Base-by-base conservation (phyloP, 2,888 invertebrate genomes). In the Pollenia labialis region DNA sequence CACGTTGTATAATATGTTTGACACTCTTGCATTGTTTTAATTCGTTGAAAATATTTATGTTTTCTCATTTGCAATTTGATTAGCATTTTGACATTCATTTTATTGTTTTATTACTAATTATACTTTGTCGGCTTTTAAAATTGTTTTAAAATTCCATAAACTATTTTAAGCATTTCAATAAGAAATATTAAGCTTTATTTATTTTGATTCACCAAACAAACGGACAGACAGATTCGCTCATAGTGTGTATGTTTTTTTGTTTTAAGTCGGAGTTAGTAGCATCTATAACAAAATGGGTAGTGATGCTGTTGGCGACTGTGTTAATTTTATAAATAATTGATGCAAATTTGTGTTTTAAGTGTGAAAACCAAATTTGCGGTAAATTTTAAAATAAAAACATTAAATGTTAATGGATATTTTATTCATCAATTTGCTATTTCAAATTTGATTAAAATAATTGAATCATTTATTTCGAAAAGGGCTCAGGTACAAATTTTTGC, bases 41-140 rank as follows among this genome's bases (percentile, higher is more conserved):
- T 82, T 81, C 50, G 69, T 77, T 79, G 62, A 77, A 82, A 71
- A 82, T 80, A 81, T 79, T 85, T 87, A 84, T 81, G 75, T 82
- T 82, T 85, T 85, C 72, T 82, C 56, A 87, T 87, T 85, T 82
- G 71, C 79, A 85, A 80, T 54, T 82, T 68, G 75, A 80, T 87
- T 82, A 85, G 60, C 79, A 87, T 80, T 77, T 84, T 84, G 84
- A 81, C 77, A 81, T 84, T 84, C 84, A 77, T 84, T 74, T 81
- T 68, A 81, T 81, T 81, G 72, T 74, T 79, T 84, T 77, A 84
- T 74, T 81, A 54, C 64, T 87, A 83, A 87, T 83, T 76, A 77
- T 77, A 46, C 84, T 87, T 84, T 87, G 87, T 87, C 87, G 87
- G 84, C 77, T 74, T 76, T 84, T 84, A 74, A 68, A 77, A 81